Base-by-base conservation (phyloP, 2,888 invertebrate genomes). In the Dicyrtomina minuta region DNA sequence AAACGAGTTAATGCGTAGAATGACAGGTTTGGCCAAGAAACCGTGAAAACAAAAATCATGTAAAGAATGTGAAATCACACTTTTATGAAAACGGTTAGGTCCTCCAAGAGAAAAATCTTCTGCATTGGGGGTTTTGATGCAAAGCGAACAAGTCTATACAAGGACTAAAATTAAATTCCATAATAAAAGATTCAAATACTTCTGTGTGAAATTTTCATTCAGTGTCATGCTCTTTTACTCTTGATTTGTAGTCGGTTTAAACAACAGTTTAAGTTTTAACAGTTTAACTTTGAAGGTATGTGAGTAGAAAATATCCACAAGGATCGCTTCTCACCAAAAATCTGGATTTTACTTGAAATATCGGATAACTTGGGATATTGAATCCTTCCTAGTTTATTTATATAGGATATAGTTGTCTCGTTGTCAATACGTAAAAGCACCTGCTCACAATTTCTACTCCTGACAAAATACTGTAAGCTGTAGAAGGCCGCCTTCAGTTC, bases 391-490 rank as follows among this genome's bases (percentile, higher is more conserved):
- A n/a, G n/a, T n/a, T n/a, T n/a, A n/a, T n/a, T n/a, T n/a, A n/a
- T n/a, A n/a, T 72, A 72, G 1, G 66, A 33, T 2, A 72, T 43
- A 1, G 68, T 58, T 5, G 72, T 72, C 13, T 68, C 70, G 20
- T 70, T 72, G 33, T 72, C 72, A 22, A 53, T 33, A 22, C 70
- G 15, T 0, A 64, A n/a, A 26, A 64, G 51, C 2, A 64, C 51
- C 8, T 13, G n/a, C n/a, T n/a, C n/a, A n/a, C n/a, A n/a, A 6
- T 10, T n/a, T 5, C 24, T 12, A 20, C 44, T 26, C 24, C 22
- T 55, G 10, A 15, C 27, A 8, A 69, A 66, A 2, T 44, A 59
- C 39, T 33, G 12, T 6, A 70, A 26, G 13, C 26, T 49, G 53
- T 62, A 60, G 33, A 43, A 62, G 6, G 64, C 58, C 3, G 70